Conservation (phyloP, 1,140 invertebrate species). For the Acromyrmex charruanus region DNA sequence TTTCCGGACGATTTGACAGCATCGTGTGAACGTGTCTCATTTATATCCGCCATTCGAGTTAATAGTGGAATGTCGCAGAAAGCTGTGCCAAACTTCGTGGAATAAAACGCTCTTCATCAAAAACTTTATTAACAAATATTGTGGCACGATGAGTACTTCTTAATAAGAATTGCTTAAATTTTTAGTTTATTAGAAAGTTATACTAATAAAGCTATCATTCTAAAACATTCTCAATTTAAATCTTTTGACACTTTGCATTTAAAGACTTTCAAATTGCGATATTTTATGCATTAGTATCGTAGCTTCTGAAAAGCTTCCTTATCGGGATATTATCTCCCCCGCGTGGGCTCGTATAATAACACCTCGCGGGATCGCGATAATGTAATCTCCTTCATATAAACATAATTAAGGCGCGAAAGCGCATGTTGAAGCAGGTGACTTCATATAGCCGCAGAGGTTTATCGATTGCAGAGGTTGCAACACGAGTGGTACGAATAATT, state of each 20-base stretch:
- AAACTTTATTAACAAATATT: background rate
- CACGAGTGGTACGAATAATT: conserved; percentile 45
- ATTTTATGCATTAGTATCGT: conserved; percentile 1
- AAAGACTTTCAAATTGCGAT: background rate
- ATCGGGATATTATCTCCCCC: conserved; percentile 40
- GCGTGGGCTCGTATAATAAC: conserved; percentile 23
- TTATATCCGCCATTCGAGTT: background rate
- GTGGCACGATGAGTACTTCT: background rate
- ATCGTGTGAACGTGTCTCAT: conserved; percentile 37
- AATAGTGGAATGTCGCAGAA: conserved; percentile 35
- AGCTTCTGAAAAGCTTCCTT: conserved; percentile 18
- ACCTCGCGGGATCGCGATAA: conserved; percentile 23
- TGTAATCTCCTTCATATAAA: conserved; percentile 40
- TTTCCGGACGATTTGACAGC: conserved; percentile 18
- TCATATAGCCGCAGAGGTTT: conserved; percentile 36
- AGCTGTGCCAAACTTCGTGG: conserved; percentile 22
- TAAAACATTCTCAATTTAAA: background rate
- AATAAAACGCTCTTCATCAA: background rate
- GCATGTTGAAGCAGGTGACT: conserved; percentile 37
- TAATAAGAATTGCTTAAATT: conserved; percentile 3
- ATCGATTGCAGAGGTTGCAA: conserved; percentile 54
- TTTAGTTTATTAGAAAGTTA: background rate
- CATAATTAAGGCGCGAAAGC: conserved; percentile 49
- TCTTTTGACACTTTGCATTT: background rate
- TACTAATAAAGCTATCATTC: background rate